Percentiles rank a stretch among this genome's conserved stretches.
Conservation (phyloP, 2,797 vertebrate genomes). For the Oryzias sinensis region DNA sequence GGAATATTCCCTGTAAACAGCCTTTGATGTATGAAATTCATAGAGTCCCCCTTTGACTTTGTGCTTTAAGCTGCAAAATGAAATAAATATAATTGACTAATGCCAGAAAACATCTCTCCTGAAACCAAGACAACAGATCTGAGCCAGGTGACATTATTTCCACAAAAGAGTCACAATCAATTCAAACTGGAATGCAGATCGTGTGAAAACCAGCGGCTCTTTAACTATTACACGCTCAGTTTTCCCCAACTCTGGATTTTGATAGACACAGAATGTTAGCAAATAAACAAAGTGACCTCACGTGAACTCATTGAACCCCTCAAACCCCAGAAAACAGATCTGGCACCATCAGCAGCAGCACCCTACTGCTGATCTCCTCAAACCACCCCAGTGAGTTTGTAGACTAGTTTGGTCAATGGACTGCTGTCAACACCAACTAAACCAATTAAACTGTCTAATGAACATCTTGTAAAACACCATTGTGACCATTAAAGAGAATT, state of each 20-base stretch:
- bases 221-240: slow-evolving; percentile 41
- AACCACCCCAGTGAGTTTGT: slow-evolving; percentile 51
- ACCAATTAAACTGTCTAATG: slow-evolving; percentile 76
- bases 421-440: slow-evolving; percentile 56
- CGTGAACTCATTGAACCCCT: slow-evolving; percentile 44
- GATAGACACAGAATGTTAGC: slow-evolving; percentile 24
- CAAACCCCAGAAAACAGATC: neutral
- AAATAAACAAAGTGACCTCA: slow-evolving; percentile 65
- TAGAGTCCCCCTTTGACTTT: slow-evolving; percentile 14
- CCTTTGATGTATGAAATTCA: slow-evolving; percentile 3
- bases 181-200: slow-evolving; percentile 36
- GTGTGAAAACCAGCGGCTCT: slow-evolving; percentile 39
- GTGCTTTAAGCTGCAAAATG: neutral
- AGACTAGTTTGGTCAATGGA: slow-evolving; percentile 56
- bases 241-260: slow-evolving; percentile 25
- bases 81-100: slow-evolving; percentile 12
- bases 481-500: slow-evolving; percentile 73
- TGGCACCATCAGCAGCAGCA: slow-evolving; percentile 22
- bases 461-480: slow-evolving; percentile 76
- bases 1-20: neutral
- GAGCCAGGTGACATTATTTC: slow-evolving; percentile 59
- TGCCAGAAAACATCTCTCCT: slow-evolving; percentile 33
- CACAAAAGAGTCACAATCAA: slow-evolving; percentile 51
- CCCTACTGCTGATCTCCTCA: slow-evolving; percentile 50
- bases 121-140: slow-evolving; percentile 44